Conservation (phyloP, 1,140 invertebrate species). For the Bombus pascuorum region DNA sequence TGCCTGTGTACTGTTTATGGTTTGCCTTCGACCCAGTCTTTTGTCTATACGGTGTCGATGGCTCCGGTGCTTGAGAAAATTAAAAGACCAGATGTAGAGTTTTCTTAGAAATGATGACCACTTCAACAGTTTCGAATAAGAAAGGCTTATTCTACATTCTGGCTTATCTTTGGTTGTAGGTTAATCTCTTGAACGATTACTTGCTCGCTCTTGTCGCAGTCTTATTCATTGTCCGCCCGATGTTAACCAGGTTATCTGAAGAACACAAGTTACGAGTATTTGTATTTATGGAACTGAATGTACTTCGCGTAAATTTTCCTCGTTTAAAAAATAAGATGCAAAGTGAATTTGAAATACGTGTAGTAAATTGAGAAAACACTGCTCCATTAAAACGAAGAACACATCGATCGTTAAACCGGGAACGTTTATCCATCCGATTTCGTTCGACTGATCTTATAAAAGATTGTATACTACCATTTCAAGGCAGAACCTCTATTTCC, state of each 20-base stretch:
- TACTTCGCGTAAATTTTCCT: too few relatives aligned
- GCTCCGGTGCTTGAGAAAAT: too few relatives aligned
- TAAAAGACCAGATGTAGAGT: too few relatives aligned
- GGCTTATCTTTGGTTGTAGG: not conserved
- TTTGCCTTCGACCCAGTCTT: too few relatives aligned
- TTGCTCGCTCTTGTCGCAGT: too few relatives aligned
- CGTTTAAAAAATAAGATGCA: too few relatives aligned
- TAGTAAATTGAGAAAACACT: not conserved
- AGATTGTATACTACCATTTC: not conserved
- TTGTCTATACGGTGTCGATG: too few relatives aligned
- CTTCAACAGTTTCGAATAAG: too few relatives aligned
- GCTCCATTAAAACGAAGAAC: not conserved
- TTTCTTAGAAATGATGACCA: too few relatives aligned
- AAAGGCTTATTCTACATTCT: too few relatives aligned
- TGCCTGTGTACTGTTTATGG: too few relatives aligned
- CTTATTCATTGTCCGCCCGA: not conserved
- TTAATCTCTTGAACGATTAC: not conserved
- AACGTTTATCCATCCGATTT: not conserved
- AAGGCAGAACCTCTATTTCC: not conserved
- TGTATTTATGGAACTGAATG: too few relatives aligned
- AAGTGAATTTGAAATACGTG: not conserved
- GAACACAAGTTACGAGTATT: not conserved
- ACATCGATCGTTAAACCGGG: not conserved
- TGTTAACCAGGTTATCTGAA: not conserved
- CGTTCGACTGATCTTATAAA: not conserved